A percentile compares a stretch with the other conserved stretches of the same genome.
Conservation (phyloP, 1,140 invertebrate species). For the Dysdera silvatica region DNA sequence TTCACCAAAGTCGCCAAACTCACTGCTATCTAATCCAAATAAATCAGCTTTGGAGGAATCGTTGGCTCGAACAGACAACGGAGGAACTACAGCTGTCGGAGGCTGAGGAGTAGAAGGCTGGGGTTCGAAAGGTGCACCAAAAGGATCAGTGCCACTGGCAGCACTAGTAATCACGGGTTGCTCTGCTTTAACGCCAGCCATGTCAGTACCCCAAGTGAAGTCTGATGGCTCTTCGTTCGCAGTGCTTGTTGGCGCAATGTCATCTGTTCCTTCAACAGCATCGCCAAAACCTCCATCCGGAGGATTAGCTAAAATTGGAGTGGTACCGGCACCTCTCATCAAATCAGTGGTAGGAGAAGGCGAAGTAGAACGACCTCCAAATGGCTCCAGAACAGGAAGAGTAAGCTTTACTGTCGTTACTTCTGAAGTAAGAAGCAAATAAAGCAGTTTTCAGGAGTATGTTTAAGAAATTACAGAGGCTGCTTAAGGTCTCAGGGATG, state of each 20-base stretch:
- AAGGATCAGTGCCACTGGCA: slow-evolving; percentile 1
- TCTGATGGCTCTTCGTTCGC: not conserved
- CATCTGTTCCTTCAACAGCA: slow-evolving; percentile 23
- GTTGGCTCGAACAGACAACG: slow-evolving; percentile 7
- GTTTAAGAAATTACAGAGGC: not conserved
- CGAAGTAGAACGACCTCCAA: slow-evolving; percentile 28
- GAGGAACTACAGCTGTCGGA: slow-evolving; percentile 20
- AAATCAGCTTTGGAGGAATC: slow-evolving; percentile 8
- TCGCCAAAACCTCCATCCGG: slow-evolving; percentile 32
- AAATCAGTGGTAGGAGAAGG: slow-evolving; percentile 31
- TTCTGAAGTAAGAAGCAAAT: slow-evolving; percentile 21
- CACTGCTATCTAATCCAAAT: slow-evolving; percentile 21
- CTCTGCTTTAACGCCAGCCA: not conserved
- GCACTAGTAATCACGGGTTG: not conserved
- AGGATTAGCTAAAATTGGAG: slow-evolving; percentile 32
- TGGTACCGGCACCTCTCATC: slow-evolving; percentile 33
- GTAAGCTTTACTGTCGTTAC: slow-evolving; percentile 23
- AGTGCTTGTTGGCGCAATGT: slow-evolving; percentile 3
- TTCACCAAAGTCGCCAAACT: slow-evolving; percentile 1
- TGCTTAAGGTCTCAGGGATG: too few relatives aligned
- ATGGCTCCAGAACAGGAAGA: slow-evolving; percentile 29
- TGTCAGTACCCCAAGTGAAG: slow-evolving; percentile 7
- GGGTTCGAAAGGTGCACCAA: slow-evolving; percentile 26
- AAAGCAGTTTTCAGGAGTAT: slow-evolving; percentile 1
- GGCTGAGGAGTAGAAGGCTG: not conserved